These are phyloP conservation scores for Seriola quinqueradiata DNA, from an alignment of 2,113 vertebrate genomes.

Conservation along the genomic window DNA sequence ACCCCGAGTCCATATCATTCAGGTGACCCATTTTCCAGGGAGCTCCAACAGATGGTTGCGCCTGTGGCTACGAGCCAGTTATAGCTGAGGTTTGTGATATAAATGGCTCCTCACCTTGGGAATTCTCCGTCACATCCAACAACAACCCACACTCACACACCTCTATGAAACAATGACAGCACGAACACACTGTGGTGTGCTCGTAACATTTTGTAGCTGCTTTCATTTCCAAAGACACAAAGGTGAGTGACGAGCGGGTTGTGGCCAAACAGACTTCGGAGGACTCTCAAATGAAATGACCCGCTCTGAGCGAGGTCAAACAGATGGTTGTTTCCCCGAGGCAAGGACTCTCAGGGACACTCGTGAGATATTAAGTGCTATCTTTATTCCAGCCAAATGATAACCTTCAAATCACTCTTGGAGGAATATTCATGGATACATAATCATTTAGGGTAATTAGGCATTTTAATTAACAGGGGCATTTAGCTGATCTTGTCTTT, in stretches of 20 bases:
- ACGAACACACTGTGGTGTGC: conserved; percentile 22
- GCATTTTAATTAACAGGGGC: conserved; percentile 55
- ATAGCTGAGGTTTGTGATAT: conserved; percentile 57
- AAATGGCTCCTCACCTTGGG: conserved; percentile 74
- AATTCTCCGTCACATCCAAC: conserved; percentile 65
- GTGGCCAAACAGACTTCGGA: conserved; percentile 14
- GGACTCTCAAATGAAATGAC: conserved; percentile 60
- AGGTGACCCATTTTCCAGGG: conserved; percentile 69
- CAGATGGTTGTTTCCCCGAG: conserved; percentile 75
- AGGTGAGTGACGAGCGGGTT: conserved; percentile 9
- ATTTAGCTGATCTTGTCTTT: conserved; percentile 44
- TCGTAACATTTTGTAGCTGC: conserved; percentile 17
- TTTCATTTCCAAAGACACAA: conserved; percentile 39
- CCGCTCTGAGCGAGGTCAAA: conserved; percentile 68
- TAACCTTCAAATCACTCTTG: conserved; percentile 68
- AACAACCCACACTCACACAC: conserved; percentile 42
- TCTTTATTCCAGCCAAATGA: conserved; percentile 60
- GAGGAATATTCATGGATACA: conserved; percentile 60
- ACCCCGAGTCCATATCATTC: conserved; percentile 38
- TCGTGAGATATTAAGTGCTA: conserved; percentile 54
- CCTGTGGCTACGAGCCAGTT: conserved; percentile 59
- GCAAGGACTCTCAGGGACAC: conserved; percentile 70
- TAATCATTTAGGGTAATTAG: conserved; percentile 60
- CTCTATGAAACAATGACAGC: conserved; percentile 31
- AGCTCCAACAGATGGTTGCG: conserved; percentile 73